Evolutionary conservation across 2,888 invertebrate genomes (phyloP).

Genomic region (Mamestra brassicae): DNA sequence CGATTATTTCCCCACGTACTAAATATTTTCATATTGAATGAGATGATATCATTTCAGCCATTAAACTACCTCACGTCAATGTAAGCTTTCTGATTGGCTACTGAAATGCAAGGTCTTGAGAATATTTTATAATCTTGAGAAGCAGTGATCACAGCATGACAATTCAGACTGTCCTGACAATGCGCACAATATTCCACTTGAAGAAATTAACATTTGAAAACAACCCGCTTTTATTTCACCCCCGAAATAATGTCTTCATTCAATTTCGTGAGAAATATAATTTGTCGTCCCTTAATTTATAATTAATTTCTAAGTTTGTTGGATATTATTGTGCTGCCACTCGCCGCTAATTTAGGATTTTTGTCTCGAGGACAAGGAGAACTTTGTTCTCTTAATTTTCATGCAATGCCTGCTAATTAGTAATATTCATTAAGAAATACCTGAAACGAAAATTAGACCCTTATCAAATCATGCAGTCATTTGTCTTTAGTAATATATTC

Average conservation of each 20-base stretch:
- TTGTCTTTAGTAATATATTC: slow-evolving; percentile 27
- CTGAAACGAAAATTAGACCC: slow-evolving; percentile 27
- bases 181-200: slow-evolving; percentile 65
- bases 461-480: slow-evolving; percentile 18
- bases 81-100: slow-evolving; percentile 6
- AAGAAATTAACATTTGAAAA: slow-evolving; percentile 77
- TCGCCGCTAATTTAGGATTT: slow-evolving; percentile 74
- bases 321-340: slow-evolving; percentile 70
- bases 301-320: slow-evolving; percentile 82
- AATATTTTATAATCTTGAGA: slow-evolving; percentile 7
- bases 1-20: slow-evolving; percentile 51
- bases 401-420: slow-evolving; percentile 58
- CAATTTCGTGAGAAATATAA: slow-evolving; percentile 77
- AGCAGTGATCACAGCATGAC: not conserved
- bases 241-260: slow-evolving; percentile 78
- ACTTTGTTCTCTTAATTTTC: slow-evolving; percentile 57
- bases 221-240: slow-evolving; percentile 74
- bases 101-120: slow-evolving; percentile 16
- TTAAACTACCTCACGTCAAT: slow-evolving; percentile 2
- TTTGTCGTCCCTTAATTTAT: slow-evolving; percentile 81
- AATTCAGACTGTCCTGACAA: slow-evolving; percentile 33
- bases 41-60: slow-evolving; percentile 31
- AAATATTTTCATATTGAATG: slow-evolving; percentile 43
- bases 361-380: slow-evolving; percentile 60
- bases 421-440: slow-evolving; percentile 31